Base-by-base conservation (phyloP, 2,797 vertebrate species). In the Arremon brunneinucha region DNA sequence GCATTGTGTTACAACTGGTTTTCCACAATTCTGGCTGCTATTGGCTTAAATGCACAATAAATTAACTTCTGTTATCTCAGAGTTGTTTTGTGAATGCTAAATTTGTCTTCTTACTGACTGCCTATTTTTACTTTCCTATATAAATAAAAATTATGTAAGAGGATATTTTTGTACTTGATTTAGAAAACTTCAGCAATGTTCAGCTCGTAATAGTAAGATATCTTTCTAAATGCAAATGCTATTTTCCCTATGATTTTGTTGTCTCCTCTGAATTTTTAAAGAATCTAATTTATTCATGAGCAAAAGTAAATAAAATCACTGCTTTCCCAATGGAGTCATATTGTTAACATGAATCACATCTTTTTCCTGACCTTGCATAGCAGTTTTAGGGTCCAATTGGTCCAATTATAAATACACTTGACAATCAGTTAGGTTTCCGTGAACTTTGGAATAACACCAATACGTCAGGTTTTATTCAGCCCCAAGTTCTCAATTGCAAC, bases 281-380 rank as follows among this genome's bases (percentile, higher is more conserved):
- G 93, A 86, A 96, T 59, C 11, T 95, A 93, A 97, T 95, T 97
- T 97, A 97, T 97, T 97, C 78, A 94, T 96, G 80, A 97, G 50
- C 75, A 96, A 90, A 95, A 97, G 72, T 90, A 89, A 97, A 84
- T 93, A 97, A 96, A 96, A 94, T 71, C 52, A 75, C 35, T 28
- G 22, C 47, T 69, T 95, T 85, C 64, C 74, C 79, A 83, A 60
- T 55, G 56, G 88, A 93, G 87, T 92, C 59, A 41, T 90, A 76
- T 75, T 94, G 83, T 81, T 97, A 94, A 92, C 70, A 91, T 49
- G 81, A 96, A 93, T 90, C 35, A 68, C 49, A 80, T 94, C 87
- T 96, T 96, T 96, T 96, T 83, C 57, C 67, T 94, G 76, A 94
- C 49, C 59, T 93, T 95, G 47, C 56, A 84, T 39, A 79, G 39